These are phyloP conservation scores for Pavo muticus DNA, from an alignment of 2,113 vertebrate genomes.

Conservation along the genomic window DNA sequence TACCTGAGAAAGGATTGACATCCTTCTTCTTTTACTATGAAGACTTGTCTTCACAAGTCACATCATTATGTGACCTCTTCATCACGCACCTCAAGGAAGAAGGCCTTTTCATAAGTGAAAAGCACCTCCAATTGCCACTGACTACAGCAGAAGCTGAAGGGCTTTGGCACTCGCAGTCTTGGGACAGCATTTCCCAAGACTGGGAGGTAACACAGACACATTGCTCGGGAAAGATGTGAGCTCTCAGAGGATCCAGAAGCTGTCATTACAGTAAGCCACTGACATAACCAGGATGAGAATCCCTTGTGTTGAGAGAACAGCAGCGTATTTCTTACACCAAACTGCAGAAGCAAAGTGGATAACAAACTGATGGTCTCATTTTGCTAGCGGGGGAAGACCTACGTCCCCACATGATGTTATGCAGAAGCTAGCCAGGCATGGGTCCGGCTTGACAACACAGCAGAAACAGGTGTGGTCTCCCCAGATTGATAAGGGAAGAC, in stretches of 20 bases:
- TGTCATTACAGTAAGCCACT: not conserved
- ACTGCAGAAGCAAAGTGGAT: not conserved
- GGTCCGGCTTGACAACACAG: slow-evolving; percentile 3
- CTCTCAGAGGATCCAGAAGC: not conserved
- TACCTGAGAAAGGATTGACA: not conserved
- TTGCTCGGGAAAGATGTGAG: not conserved
- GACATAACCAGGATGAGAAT: not conserved
- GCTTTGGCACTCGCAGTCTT: not conserved
- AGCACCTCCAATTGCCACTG: not conserved
- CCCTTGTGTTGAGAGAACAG: not conserved
- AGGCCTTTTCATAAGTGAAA: not conserved
- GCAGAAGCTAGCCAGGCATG: not conserved
- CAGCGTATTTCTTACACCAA: not conserved
- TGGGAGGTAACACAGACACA: not conserved
- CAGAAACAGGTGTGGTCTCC: not conserved
- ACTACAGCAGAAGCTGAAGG: not conserved
- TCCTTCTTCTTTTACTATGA: not conserved
- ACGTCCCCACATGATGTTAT: not conserved
- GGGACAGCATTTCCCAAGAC: not conserved
- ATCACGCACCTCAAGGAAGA: not conserved
- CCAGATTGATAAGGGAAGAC: not conserved
- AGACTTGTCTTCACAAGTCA: not conserved
- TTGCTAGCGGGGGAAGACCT: not conserved
- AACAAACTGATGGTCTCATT: not conserved
- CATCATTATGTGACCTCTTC: not conserved